Base-by-base conservation (phyloP, 2,888 invertebrate species). In the Lasioglossum vierecki region DNA sequence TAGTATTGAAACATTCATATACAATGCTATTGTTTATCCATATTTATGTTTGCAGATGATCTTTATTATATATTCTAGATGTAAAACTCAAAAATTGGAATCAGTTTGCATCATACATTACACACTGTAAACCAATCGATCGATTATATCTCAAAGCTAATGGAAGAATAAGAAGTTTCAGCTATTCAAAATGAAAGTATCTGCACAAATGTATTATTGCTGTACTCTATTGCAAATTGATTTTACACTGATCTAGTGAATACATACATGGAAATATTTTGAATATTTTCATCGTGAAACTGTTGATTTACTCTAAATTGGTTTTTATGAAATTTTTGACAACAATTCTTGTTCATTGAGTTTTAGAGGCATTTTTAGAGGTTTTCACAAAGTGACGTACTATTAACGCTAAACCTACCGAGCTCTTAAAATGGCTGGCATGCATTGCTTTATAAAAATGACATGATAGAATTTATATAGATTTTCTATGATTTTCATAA, bases 1-100 rank as follows among this genome's bases (percentile, higher is more conserved):
- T 35, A 66, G 46, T 76, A 44, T 76, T 68, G 5, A 46, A 22
- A 46, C 18, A 44, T 46, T 44, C 18, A 46, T 49, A 46, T 76
- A 22, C 41, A 35, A 39, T 66, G 22, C 2, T 68, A 4, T 39
- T 68, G n/a, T 68, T 35, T 68, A 41, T 22, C 4, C 11, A 13
- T 70, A 70, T 41, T 70, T 70, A 39, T 70, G 35, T 70, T 70
- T 11, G 11, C 35, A 70, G 5, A n/a, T 41, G n/a, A 70, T 68
- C n/a, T 41, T n/a, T 70, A 35, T 66, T 66, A 18, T n/a, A 41
- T 41, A 41, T 13, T 41, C 5, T 70, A 41, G 70, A 70, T 70
- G 11, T n/a, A 41, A 70, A 70, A n/a, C 41, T 70, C 22, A 41
- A 41, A 11, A 41, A 70, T 39, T 70, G 41, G 13, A 41, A 70